Base-by-base conservation (phyloP, 2,888 invertebrate genomes). In the Subacronicta megacephala region DNA sequence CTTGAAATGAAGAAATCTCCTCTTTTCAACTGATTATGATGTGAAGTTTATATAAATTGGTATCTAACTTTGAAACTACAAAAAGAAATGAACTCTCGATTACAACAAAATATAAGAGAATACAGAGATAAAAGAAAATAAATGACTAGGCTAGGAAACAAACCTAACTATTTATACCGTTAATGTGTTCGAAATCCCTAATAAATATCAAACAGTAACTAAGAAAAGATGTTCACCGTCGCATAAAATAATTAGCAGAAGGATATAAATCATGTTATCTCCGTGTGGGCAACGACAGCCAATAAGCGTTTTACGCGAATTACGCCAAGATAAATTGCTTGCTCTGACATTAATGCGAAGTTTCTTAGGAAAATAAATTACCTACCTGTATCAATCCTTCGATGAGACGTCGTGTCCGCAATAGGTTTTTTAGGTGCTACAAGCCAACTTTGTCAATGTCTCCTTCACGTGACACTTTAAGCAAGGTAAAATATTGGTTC, bases 221-320 rank as follows among this genome's bases (percentile, higher is more conserved):
- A 38, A 65, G 57, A 65, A 73, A 75, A 71, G 54, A 58, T 71
- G 67, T 70, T 71, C 46, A 29, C 23, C 51, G 68, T 75, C 78
- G 72, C 74, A 76, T 76, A 77, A 83, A 83, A 83, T 84, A 87
- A 86, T 87, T 87, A 86, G 82, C 71, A 71, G 62, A 55, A 64
- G 81, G 82, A 74, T 64, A 75, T 75, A 75, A 75, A 75, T 90
- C 89, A 89, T 88, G 84, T 87, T 87, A 89, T 89, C 87, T 86
- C 66, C 81, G 83, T 81, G 83, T 84, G 80, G 84, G 78, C 80
- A 60, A 84, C 85, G 90, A 89, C 90, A 90, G 88, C 91, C 89
- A 90, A 90, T 90, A 92, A 90, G 87, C 90, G 89, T 84, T 90
- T 90, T 86, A 86, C 88, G 83, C 81, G 89, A 90, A 89, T 91